These are phyloP conservation scores for Epinephelus malabaricus DNA, from an alignment of 2,797 vertebrate genomes.

Conservation along the genomic window DNA sequence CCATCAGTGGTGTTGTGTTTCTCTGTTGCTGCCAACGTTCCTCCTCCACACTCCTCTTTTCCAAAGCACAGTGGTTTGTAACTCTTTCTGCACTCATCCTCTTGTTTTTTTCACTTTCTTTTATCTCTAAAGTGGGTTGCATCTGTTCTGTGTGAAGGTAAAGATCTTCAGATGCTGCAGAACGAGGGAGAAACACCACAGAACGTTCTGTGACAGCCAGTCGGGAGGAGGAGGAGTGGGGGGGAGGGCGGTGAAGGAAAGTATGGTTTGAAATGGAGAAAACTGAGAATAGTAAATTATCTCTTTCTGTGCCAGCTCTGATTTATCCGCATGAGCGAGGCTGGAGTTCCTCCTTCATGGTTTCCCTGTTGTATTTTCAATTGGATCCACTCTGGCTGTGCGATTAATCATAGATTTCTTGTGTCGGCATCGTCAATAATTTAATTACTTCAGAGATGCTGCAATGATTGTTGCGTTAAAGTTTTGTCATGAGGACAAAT, in stretches of 20 bases:
- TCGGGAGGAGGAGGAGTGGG: not conserved
- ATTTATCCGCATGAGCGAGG: constrained; percentile 8
- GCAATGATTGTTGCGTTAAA: not conserved
- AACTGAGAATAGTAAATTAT: constrained; percentile 32
- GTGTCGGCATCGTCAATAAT: constrained; percentile 14
- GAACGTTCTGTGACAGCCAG: constrained; percentile 9
- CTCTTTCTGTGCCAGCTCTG: constrained; percentile 7
- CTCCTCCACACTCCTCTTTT: constrained; percentile 62
- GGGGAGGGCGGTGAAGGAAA: not conserved
- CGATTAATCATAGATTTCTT: constrained; percentile 3
- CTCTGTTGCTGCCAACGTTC: constrained; percentile 47
- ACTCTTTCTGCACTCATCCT: constrained; percentile 38
- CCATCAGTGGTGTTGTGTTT: constrained; percentile 45
- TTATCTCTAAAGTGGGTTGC: constrained; percentile 48
- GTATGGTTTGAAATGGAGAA: constrained; percentile 2
- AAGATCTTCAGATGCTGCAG: constrained; percentile 41
- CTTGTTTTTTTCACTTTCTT: constrained; percentile 11
- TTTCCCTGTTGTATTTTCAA: not conserved
- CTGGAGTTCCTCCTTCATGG: constrained; percentile 9
- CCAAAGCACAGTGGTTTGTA: constrained; percentile 55
- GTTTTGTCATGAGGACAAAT: constrained; percentile 1
- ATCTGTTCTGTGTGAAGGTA: constrained; percentile 39
- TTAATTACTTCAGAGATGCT: constrained; percentile 5
- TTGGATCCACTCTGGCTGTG: not conserved
- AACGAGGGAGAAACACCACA: not conserved